A percentile compares a stretch with the other conserved stretches of the same genome.
Conservation (phyloP, 2,888 invertebrate genomes). For the Agrotis segetum region DNA sequence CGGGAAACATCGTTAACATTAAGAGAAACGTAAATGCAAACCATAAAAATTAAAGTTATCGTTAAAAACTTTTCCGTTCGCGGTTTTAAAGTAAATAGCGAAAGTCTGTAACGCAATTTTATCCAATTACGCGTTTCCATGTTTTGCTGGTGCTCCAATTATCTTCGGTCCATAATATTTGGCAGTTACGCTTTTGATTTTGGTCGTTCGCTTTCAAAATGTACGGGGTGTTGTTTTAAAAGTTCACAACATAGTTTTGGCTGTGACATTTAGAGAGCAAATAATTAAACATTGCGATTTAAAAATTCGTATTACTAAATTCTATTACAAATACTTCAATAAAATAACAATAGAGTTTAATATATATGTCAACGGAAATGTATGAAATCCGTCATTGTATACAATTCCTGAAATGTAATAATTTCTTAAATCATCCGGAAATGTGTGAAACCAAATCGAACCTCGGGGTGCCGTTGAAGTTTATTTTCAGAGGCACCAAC, state of each 20-base stretch:
- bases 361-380: too few species aligned
- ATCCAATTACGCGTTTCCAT: slow-evolving; percentile 57
- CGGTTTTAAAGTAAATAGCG: slow-evolving; percentile 59
- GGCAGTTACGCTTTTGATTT: slow-evolving; percentile 64
- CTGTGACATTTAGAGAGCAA: too few species aligned
- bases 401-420: too few species aligned
- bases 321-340: too few species aligned
- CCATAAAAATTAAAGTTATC: slow-evolving; percentile 36
- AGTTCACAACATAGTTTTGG: background rate
- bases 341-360: too few species aligned
- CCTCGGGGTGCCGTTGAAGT: too few species aligned
- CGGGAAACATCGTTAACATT: background rate
- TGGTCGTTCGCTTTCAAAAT: slow-evolving; percentile 60
- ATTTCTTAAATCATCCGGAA: too few species aligned
- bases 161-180: slow-evolving; percentile 58
- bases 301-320: too few species aligned
- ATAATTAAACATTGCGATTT: too few species aligned
- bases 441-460: too few species aligned
- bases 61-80: slow-evolving; percentile 52
- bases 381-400: too few species aligned
- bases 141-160: slow-evolving; percentile 49
- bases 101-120: slow-evolving; percentile 60
- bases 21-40: slow-evolving; percentile 42
- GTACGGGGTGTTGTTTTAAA: slow-evolving; percentile 34
- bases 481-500: too few species aligned